Evolutionary conservation across 2,888 invertebrate genomes (phyloP).

Genomic region (Dioctria rufipes): DNA sequence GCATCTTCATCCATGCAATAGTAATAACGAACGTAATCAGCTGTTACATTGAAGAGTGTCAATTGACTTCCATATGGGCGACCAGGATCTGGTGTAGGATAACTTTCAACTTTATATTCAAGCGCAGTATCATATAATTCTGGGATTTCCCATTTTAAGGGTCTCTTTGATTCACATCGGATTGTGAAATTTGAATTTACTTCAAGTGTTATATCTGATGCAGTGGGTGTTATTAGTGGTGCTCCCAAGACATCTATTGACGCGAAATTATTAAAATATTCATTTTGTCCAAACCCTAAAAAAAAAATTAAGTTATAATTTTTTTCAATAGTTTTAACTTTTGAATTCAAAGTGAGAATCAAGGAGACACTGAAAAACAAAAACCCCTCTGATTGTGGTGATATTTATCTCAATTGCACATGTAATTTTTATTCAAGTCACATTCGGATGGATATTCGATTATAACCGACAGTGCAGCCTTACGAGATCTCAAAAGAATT

Average conservation of each 20-base stretch:
- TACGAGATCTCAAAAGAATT: not conserved
- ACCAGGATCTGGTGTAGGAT: constrained; percentile 61
- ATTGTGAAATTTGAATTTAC: constrained; percentile 68
- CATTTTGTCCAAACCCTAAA: constrained; percentile 55
- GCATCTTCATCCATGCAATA: constrained; percentile 70
- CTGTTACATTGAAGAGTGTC: constrained; percentile 71
- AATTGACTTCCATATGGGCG: constrained; percentile 72
- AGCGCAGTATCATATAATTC: constrained; percentile 15
- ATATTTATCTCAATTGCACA: too few species aligned
- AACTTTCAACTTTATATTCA: constrained; percentile 31
- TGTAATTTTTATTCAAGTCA: not conserved
- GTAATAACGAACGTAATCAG: constrained; percentile 74
- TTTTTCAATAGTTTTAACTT: too few species aligned
- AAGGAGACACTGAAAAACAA: not conserved
- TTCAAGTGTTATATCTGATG: constrained; percentile 67
- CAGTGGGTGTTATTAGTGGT: constrained; percentile 68
- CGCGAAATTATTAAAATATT: constrained; percentile 64
- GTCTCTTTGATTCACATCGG: constrained; percentile 71
- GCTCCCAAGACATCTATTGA: constrained; percentile 63
- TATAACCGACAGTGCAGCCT: not conserved
- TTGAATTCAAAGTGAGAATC: too few species aligned
- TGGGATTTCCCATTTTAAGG: constrained; percentile 69
- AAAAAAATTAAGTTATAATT: not conserved
- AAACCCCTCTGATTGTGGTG: not conserved
- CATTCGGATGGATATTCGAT: not conserved